Evolutionary conservation across 2,113 vertebrate species (phyloP), one percentile per base, ranked within the genome.

Genomic region (Rhodinocichla rosea): DNA sequence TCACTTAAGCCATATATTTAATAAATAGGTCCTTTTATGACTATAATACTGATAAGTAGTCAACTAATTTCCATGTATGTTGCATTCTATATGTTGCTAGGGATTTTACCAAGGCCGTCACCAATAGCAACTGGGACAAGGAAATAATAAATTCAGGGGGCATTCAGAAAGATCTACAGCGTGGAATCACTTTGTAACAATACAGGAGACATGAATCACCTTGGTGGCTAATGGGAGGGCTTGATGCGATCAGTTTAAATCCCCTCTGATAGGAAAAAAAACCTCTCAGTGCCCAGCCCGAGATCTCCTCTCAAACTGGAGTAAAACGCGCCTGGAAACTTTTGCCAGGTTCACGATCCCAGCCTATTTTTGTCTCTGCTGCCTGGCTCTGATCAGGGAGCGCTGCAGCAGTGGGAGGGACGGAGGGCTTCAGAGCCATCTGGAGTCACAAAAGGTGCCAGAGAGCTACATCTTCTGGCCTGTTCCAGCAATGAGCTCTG

Each of bases 1-100:
- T 95, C 97, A 95, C 92, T 97, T 96, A 73, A 94, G 65, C 83
- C 68, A 82, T 97, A 94, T 94, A 93, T 91, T 95, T 95, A 97
- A 97, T 94, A 97, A 97, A 97, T 95, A 92, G 94, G 64, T 87
- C 87, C 56, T 95, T 96, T 97, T 97, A 97, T 93, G 88, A 89
- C 94, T 91, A 73, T 75, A 88, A 93, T 79, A 94, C 87, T 93
- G 95, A 84, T 94, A 94, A 94, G 94, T 90, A 94, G 90, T 95
- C 95, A 67, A 88, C 94, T 97, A 93, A 96, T 96, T 96, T 93
- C 94, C 82, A 94, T 97, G 95, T 95, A 93, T 92, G 97, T 97
- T 95, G 92, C 91, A 91, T 93, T 92, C 93, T 96, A 64, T 96
- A 96, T 82, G 94, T 96, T 97, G 94, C 96, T 91, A 89, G 90